phyloP scores from a whole-genome alignment of 2,888 invertebrate genomes.

The Drosophila imparisetae region DNA sequence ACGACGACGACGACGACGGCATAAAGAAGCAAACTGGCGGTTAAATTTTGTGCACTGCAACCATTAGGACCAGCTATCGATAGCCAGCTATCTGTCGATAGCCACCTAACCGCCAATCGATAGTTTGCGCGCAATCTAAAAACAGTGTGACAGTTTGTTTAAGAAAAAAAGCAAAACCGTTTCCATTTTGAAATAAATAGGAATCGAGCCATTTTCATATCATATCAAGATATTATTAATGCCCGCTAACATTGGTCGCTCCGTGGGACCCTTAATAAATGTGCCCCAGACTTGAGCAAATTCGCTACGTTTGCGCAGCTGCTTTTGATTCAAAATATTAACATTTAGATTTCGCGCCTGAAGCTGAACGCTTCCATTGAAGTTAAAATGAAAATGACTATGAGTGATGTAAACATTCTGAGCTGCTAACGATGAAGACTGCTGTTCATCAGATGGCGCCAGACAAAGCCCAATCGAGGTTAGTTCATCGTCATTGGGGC shows the following conservation, averaged over 20 bases:
- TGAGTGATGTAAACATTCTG: constrained; percentile 53
- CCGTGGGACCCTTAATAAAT: constrained; percentile 39
- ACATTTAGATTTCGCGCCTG: constrained; percentile 25
- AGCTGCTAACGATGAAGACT: not conserved
- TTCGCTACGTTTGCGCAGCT: constrained; percentile 42
- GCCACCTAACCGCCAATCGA: not conserved
- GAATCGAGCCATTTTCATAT: constrained; percentile 9
- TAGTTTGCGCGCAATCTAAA: constrained; percentile 9
- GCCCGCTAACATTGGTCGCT: constrained; percentile 39
- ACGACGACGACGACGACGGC: constrained; percentile 30
- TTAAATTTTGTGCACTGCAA: constrained; percentile 37
- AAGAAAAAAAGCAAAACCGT: not conserved
- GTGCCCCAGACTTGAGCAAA: constrained; percentile 61
- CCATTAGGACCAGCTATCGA: constrained; percentile 11
- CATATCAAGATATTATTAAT: constrained; percentile 47
- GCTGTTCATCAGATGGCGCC: not conserved
- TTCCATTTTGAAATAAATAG: not conserved
- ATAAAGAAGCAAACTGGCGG: constrained; percentile 46
- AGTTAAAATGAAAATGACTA: constrained; percentile 61
- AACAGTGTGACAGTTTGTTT: constrained; percentile 7
- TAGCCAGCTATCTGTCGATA: constrained; percentile 10
- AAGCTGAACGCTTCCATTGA: constrained; percentile 43
- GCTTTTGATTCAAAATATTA: constrained; percentile 4
- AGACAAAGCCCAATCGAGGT: constrained; percentile 12
- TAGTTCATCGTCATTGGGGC: not conserved